A percentile compares a stretch with the other conserved stretches of the same genome.
phyloP scores from a whole-genome alignment of 2,888 invertebrate genomes.

The Notocelia uddmanniana region DNA sequence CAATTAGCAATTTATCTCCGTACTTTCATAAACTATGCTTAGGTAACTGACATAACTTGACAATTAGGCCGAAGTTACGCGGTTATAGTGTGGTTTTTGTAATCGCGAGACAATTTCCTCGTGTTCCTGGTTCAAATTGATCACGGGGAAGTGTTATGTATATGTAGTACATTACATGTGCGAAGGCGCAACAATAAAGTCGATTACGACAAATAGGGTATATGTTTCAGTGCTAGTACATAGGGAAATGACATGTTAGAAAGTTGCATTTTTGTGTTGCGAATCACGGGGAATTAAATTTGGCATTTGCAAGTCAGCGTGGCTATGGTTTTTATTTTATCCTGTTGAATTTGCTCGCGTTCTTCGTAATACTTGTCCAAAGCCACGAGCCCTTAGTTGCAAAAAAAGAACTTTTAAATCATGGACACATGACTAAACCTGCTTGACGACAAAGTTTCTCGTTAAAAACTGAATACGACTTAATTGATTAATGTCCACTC shows the following conservation, averaged over 20 bases:
- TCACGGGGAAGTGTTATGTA: conserved; percentile 49
- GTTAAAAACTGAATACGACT: no score
- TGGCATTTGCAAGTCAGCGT: background rate
- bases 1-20: conserved; percentile 34
- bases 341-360: background rate
- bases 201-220: conserved; percentile 25
- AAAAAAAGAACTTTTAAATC: no score
- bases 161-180: conserved; percentile 6
- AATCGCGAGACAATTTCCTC: conserved; percentile 53
- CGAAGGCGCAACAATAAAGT: conserved; percentile 48
- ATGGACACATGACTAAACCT: no score
- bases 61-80: conserved; percentile 51
- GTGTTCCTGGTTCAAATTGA: conserved; percentile 53
- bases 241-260: background rate
- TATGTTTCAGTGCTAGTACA: background rate
- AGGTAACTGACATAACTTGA: conserved; percentile 46
- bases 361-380: no score
- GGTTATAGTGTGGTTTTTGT: conserved; percentile 57
- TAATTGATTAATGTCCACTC: background rate
- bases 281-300: background rate
- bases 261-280: background rate
- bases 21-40: conserved; percentile 9
- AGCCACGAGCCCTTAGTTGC: no score
- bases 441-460: no score
- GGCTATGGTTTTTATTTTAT: background rate